Conservation (phyloP, 2,888 invertebrate species). For the Philonicus albiceps region DNA sequence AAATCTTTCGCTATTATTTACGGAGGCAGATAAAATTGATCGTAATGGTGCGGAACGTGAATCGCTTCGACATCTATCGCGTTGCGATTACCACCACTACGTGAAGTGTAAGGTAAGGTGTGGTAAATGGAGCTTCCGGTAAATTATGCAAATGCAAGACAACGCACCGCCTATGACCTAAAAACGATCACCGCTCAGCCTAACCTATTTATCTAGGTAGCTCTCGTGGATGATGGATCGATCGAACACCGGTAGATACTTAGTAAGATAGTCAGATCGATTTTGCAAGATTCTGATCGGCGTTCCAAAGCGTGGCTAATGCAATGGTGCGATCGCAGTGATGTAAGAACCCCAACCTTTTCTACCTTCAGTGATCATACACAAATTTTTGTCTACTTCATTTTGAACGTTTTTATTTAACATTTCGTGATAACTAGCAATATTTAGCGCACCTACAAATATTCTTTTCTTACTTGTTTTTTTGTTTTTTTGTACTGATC, state of each 20-base stretch:
- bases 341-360: conserved; percentile 3
- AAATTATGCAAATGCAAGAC: conserved; percentile 35
- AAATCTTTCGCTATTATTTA: conserved; percentile 8
- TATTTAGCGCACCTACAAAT: conserved; percentile 28
- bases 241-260: background rate
- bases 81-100: background rate
- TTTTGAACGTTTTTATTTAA: background rate
- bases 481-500: background rate
- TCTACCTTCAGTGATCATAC: background rate
- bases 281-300: background rate
- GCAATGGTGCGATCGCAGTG: conserved; percentile 6
- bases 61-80: background rate
- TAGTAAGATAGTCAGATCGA: background rate
- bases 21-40: background rate
- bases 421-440: conserved; percentile 24
- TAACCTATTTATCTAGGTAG: conserved; percentile 22
- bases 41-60: conserved; percentile 1
- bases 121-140: conserved; percentile 35
- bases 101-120: conserved; percentile 22
- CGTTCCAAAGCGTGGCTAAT: background rate
- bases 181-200: background rate
- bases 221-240: conserved; percentile 26
- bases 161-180: conserved; percentile 23
- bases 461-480: background rate
- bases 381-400: conserved; percentile 10